Conservation (phyloP, 2,113 vertebrate genomes). For the Lichenostomus cassidix region DNA sequence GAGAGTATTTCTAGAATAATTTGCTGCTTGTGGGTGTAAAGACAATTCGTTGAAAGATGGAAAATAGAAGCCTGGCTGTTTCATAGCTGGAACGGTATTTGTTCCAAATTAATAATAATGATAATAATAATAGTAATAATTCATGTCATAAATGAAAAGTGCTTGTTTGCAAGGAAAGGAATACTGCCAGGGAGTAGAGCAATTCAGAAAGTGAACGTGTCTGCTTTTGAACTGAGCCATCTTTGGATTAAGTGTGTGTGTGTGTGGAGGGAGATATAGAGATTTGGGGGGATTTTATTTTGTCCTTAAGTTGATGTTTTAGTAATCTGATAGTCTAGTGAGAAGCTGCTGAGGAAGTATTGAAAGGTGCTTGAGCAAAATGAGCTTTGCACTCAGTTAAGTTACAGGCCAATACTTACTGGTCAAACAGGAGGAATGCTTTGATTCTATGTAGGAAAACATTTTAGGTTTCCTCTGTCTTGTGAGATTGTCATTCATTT, state of each 20-base stretch:
- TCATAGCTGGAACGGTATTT: background rate
- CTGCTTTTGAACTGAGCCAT: accelerated
- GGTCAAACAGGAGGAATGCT: background rate
- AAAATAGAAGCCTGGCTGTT: background rate
- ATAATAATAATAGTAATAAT: background rate
- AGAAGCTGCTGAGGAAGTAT: background rate
- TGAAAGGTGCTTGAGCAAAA: background rate
- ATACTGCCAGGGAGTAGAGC: background rate
- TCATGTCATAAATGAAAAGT: background rate
- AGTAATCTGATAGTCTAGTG: background rate
- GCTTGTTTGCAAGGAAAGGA: background rate
- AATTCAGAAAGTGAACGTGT: background rate
- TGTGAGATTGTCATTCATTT: background rate
- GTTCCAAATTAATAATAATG: background rate
- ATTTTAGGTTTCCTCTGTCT: background rate
- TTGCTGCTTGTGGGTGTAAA: background rate
- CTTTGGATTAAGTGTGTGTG: background rate
- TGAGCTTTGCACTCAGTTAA: background rate
- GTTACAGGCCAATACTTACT: background rate
- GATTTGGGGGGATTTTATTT: background rate
- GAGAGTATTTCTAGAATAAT: background rate
- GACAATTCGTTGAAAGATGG: background rate
- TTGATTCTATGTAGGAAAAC: background rate
- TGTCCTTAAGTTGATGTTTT: background rate
- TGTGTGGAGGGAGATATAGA: background rate